Percentiles rank a stretch among this genome's conserved stretches.
Conservation (phyloP, 2,113 vertebrate genomes). For the Thunnus maccoyii region DNA sequence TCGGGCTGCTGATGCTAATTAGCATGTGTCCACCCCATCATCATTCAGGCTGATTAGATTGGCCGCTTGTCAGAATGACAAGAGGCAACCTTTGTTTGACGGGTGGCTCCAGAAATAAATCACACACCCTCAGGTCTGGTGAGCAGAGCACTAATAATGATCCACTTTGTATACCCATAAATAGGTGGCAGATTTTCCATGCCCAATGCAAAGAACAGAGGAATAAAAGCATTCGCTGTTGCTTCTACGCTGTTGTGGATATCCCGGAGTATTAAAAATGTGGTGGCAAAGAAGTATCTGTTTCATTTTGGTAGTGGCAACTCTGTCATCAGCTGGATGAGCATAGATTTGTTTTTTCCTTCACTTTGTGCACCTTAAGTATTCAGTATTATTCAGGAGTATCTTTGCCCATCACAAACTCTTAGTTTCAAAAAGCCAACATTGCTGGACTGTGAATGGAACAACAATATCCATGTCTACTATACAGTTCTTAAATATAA, state of each 20-base stretch:
- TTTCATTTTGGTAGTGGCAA: background rate
- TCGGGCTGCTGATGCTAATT: slow-evolving; percentile 61
- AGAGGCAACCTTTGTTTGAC: slow-evolving; percentile 54
- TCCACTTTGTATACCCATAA: slow-evolving; percentile 1
- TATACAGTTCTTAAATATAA: background rate
- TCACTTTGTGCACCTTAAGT: no score
- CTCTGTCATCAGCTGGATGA: background rate
- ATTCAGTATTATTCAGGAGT: no score
- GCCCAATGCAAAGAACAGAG: background rate
- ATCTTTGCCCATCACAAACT: no score
- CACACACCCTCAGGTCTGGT: slow-evolving; percentile 40
- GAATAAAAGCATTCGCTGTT: background rate
- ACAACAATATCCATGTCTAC: no score
- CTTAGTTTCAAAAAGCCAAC: no score
- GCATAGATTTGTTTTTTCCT: background rate
- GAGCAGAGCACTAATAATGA: slow-evolving; percentile 34
- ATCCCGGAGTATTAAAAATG: background rate
- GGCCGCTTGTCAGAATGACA: slow-evolving; percentile 51
- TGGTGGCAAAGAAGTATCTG: background rate
- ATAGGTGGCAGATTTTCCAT: background rate
- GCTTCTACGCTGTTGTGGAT: background rate
- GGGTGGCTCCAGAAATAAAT: slow-evolving; percentile 49
- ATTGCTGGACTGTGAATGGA: no score
- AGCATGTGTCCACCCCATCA: slow-evolving; percentile 62
- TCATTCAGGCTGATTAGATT: slow-evolving; percentile 65